Conservation (phyloP, 2,888 invertebrate genomes). For the Venustoraphidia nigricollis region DNA sequence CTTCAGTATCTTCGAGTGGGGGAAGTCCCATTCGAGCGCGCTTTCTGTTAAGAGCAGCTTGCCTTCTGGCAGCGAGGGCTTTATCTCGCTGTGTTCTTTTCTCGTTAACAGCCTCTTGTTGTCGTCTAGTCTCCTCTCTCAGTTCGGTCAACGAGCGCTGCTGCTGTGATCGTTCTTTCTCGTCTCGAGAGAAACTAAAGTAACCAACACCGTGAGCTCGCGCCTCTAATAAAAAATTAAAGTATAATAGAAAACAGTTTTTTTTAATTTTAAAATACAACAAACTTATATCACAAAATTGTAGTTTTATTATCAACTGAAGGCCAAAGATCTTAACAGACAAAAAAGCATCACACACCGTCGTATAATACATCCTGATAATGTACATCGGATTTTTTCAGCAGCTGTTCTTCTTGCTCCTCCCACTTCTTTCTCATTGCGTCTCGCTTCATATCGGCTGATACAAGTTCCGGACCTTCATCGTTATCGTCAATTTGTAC, state of each 20-base stretch:
- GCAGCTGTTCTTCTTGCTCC: slow-evolving; percentile 57
- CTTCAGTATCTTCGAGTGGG: slow-evolving; percentile 36
- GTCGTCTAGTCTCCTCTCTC: slow-evolving; percentile 51
- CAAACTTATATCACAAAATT: not conserved
- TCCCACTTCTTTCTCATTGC: slow-evolving; percentile 78
- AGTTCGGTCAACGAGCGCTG: slow-evolving; percentile 60
- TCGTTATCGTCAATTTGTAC: slow-evolving; percentile 16
- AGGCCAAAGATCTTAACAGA: not conserved
- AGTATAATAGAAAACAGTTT: not conserved
- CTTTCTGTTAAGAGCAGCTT: slow-evolving; percentile 58
- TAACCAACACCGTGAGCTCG: slow-evolving; percentile 86
- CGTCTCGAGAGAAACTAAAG: slow-evolving; percentile 80
- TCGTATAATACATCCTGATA: slow-evolving; percentile 86
- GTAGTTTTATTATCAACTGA: not conserved
- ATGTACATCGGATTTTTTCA: slow-evolving; percentile 62
- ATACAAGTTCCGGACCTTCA: slow-evolving; percentile 28
- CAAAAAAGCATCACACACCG: slow-evolving; percentile 33
- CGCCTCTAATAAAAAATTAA: slow-evolving; percentile 45
- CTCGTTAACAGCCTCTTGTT: slow-evolving; percentile 48
- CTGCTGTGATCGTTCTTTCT: slow-evolving; percentile 60
- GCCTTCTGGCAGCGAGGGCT: slow-evolving; percentile 50
- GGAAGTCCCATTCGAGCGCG: slow-evolving; percentile 57
- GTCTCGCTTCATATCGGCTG: slow-evolving; percentile 42
- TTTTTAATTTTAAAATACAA: slow-evolving; percentile 2
- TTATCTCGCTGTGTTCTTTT: slow-evolving; percentile 43